Evolutionary conservation across 2,888 invertebrate genomes (phyloP).

Genomic region (Thyatira batis): DNA sequence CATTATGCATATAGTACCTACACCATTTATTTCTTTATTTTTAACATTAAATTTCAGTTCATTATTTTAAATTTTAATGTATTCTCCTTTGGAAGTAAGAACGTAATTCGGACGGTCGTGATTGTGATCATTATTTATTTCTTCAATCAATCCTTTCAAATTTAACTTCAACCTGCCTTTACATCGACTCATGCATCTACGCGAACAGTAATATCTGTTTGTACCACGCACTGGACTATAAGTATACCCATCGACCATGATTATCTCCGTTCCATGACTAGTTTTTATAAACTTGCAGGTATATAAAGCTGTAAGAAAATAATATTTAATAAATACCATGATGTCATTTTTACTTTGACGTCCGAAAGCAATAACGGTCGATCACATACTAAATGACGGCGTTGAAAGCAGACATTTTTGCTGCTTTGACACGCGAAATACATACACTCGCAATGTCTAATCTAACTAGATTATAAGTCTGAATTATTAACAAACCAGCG

Average conservation of each 20-base stretch:
- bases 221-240: constrained; percentile 11
- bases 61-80: neutral
- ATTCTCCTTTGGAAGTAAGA: neutral
- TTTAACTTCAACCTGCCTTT: constrained; percentile 35
- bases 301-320: neutral
- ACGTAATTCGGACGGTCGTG: neutral
- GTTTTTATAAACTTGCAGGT: neutral
- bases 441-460: too few species aligned
- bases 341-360: too few species aligned
- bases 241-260: constrained; percentile 18
- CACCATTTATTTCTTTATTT: too few species aligned
- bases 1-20: too few species aligned
- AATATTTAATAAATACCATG: neutral
- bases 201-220: constrained; percentile 14
- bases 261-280: constrained; percentile 13
- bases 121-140: neutral
- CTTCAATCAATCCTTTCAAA: constrained; percentile 14
- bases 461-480: too few species aligned
- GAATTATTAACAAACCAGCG: too few species aligned
- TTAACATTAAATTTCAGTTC: too few species aligned
- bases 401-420: too few species aligned
- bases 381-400: too few species aligned
- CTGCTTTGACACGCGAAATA: too few species aligned
- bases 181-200: constrained; percentile 16
- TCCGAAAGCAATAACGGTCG: too few species aligned